Conservation (phyloP, 2,113 vertebrate species). For the Gopherus evgoodei region DNA sequence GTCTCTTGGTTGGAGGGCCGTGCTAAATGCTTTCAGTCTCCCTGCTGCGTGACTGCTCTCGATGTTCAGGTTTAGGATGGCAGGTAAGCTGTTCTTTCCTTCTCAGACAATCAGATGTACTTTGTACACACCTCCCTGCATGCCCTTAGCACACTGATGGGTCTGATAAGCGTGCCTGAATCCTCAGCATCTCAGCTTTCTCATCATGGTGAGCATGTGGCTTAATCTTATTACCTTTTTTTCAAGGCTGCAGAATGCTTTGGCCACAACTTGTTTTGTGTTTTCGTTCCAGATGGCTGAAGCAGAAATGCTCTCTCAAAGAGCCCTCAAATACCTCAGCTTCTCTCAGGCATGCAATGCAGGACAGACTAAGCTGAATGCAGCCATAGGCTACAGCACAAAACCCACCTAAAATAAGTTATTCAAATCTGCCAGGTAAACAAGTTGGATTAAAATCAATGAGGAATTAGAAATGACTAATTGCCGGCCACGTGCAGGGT, state of each 20-base stretch:
- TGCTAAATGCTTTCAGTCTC: neutral
- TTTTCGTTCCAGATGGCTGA: neutral
- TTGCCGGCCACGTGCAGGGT: too few species aligned
- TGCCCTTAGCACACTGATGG: too few species aligned
- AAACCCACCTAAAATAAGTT: neutral
- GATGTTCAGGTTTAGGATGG: neutral
- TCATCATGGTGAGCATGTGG: neutral
- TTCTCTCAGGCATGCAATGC: neutral
- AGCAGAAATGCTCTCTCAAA: neutral
- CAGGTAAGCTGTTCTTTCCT: neutral
- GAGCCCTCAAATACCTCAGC: too few species aligned
- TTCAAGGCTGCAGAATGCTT: neutral
- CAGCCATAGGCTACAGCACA: neutral
- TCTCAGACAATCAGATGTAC: too few species aligned
- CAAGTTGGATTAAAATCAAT: neutral
- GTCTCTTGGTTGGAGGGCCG: too few species aligned
- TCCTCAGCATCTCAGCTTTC: neutral
- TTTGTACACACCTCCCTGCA: too few species aligned
- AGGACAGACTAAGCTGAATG: neutral
- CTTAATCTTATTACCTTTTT: neutral
- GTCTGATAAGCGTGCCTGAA: too few species aligned
- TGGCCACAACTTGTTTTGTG: neutral
- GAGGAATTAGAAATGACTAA: neutral
- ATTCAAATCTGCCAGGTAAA: neutral
- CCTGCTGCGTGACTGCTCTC: neutral